A percentile compares a stretch with the other conserved stretches of the same genome.
Evolutionary conservation across 2,888 invertebrate genomes (phyloP).

Genomic region (Eutolmus rufibarbis): DNA sequence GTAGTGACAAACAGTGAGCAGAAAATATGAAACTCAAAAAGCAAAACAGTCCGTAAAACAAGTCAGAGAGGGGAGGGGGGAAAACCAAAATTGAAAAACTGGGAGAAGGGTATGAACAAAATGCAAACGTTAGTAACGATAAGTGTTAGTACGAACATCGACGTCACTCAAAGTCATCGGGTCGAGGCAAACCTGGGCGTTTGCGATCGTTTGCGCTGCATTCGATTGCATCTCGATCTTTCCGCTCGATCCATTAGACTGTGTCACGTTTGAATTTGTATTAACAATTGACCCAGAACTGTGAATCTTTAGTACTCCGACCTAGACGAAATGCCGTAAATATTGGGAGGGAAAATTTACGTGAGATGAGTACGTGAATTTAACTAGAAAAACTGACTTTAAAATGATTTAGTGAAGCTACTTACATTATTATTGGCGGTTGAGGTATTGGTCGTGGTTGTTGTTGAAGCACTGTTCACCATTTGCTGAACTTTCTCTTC

Average conservation of each 20-base stretch:
- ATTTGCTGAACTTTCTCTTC: constrained; percentile 78
- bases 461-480: constrained; percentile 61
- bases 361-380: constrained; percentile 12
- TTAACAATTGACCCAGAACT: constrained; percentile 57
- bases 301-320: constrained; percentile 62
- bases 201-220: constrained; percentile 58
- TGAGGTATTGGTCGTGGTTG: constrained; percentile 49
- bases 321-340: constrained; percentile 52
- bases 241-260: constrained; percentile 60
- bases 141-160: constrained; percentile 70
- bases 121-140: constrained; percentile 22
- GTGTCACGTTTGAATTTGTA: constrained; percentile 53
- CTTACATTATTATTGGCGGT: constrained; percentile 50
- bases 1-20: constrained; percentile 49
- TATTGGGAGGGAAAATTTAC: constrained; percentile 16
- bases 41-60: constrained; percentile 33
- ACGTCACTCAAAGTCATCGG: constrained; percentile 77
- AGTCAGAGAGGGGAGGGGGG: neutral
- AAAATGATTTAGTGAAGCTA: neutral
- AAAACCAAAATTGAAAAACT: constrained; percentile 37
- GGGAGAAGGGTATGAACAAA: constrained; percentile 41
- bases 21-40: constrained; percentile 46
- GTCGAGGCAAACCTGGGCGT: constrained; percentile 81
- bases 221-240: constrained; percentile 60
- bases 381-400: neutral